Conservation (phyloP, 2,113 vertebrate genomes). For the Sphaerodactylus townsendi region DNA sequence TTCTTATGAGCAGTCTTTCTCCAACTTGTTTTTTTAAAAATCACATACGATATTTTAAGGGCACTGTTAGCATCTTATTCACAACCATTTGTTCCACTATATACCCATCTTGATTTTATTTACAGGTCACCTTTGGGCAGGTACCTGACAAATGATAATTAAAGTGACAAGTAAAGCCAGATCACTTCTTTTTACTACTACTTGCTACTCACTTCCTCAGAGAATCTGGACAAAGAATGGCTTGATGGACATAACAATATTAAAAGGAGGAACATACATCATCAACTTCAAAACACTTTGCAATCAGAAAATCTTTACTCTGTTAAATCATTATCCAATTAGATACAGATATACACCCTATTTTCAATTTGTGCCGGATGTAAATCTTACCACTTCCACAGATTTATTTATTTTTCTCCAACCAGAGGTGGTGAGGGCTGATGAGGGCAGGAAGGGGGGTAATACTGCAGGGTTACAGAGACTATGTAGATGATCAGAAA, state of each 20-base stretch:
- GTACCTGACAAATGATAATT: neutral
- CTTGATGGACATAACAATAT: neutral
- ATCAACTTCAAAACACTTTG: neutral
- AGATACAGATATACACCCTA: neutral
- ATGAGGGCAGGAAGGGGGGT: neutral
- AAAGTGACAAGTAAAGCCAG: neutral
- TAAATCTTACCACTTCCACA: too few relatives aligned
- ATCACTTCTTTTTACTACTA: neutral
- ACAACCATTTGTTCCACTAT: neutral
- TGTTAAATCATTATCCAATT: neutral
- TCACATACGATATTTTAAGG: neutral
- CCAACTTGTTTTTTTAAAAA: neutral
- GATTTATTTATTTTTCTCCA: neutral
- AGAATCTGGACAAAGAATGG: neutral
- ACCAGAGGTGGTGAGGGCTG: neutral
- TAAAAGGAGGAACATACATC: neutral
- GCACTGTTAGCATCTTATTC: neutral
- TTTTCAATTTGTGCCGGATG: neutral
- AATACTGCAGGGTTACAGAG: neutral
- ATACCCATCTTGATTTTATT: neutral
- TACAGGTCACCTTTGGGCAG: neutral
- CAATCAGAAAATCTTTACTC: neutral
- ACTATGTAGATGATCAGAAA: neutral
- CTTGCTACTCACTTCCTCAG: neutral
- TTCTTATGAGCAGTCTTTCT: neutral